Evolutionary conservation across 2,113 vertebrate genomes (phyloP).

Genomic region (Vidua chalybeata): DNA sequence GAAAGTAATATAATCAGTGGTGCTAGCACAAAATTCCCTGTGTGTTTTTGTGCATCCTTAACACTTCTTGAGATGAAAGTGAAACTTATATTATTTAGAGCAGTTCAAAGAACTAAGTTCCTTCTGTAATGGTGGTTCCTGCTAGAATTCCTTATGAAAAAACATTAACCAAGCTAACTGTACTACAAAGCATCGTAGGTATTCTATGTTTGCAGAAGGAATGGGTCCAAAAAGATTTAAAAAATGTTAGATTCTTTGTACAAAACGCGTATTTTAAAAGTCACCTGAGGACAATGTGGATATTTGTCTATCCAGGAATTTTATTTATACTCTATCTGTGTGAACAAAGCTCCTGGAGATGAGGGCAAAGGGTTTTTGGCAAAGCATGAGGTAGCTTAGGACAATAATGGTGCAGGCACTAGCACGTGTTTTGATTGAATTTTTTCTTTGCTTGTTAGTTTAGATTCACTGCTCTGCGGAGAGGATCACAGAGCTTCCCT

Average conservation of each 20-base stretch:
- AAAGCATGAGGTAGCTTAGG: constrained; percentile 23
- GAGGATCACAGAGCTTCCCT: constrained; percentile 8
- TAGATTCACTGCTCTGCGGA: constrained; percentile 16
- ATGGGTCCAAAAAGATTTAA: constrained; percentile 50
- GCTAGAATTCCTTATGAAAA: constrained; percentile 60
- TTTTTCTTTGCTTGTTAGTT: constrained; percentile 46
- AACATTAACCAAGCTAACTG: constrained; percentile 32
- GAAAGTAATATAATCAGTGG: constrained; percentile 72
- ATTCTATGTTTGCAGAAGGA: constrained; percentile 47
- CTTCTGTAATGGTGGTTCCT: constrained; percentile 57
- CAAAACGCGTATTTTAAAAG: constrained; percentile 26
- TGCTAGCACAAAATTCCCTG: constrained; percentile 67
- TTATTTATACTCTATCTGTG: constrained; percentile 48
- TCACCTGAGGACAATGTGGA: constrained; percentile 32
- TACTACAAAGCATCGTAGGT: constrained; percentile 60
- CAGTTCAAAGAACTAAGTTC: constrained; percentile 57
- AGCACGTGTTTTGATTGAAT: constrained; percentile 34
- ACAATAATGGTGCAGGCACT: constrained; percentile 40
- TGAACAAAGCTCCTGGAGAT: constrained; percentile 52
- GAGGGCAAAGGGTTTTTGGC: constrained; percentile 49
- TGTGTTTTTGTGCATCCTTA: constrained; percentile 71
- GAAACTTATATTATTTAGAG: constrained; percentile 60
- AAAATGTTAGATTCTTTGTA: constrained; percentile 49
- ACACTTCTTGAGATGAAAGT: constrained; percentile 67
- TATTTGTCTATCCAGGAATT: constrained; percentile 55